Percentiles rank a stretch among this genome's conserved stretches.
These are phyloP conservation scores for Silurus aristotelis DNA, from an alignment of 2,797 vertebrate genomes.

Conservation along the genomic window DNA sequence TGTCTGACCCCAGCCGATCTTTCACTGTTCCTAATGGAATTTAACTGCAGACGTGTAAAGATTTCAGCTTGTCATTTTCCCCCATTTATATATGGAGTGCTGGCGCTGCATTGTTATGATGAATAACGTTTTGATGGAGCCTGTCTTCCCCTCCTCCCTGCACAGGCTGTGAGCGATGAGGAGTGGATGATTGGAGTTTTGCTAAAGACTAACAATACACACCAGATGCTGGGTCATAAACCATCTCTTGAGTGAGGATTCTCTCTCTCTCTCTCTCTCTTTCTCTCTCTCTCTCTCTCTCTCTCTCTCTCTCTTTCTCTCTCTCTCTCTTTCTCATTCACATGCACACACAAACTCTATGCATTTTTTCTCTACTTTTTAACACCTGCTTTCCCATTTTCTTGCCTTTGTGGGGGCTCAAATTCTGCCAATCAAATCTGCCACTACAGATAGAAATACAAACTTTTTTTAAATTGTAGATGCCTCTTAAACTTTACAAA, in stretches of 20 bases:
- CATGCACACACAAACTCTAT: too few relatives aligned
- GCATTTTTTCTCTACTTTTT: background rate
- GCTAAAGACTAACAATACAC: slow-evolving; percentile 51
- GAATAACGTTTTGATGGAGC: slow-evolving; percentile 37
- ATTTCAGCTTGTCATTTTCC: slow-evolving; percentile 28
- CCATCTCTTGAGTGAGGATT: slow-evolving; percentile 25
- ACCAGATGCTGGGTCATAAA: slow-evolving; percentile 52
- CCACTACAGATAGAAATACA: background rate
- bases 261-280: slow-evolving; percentile 10
- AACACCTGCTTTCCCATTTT: slow-evolving; percentile 27
- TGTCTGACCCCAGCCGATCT: slow-evolving; percentile 24
- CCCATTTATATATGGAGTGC: slow-evolving; percentile 29
- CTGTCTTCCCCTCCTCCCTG: slow-evolving; percentile 19
- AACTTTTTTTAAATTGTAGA: background rate
- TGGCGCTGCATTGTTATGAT: slow-evolving; percentile 45
- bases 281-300: slow-evolving; percentile 22
- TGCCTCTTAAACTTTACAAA: background rate
- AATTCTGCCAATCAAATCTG: background rate
- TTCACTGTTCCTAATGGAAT: slow-evolving; percentile 27
- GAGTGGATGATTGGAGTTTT: slow-evolving; percentile 46
- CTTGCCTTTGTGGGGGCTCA: slow-evolving; percentile 41
- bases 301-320: slow-evolving; percentile 10
- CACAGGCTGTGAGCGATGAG: slow-evolving; percentile 41
- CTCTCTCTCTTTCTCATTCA: background rate
- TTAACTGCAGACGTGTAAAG: slow-evolving; percentile 22